A percentile compares a stretch with the other conserved stretches of the same genome.
Conservation (phyloP, 2,888 invertebrate species). For the Trichopria drosophilae region DNA sequence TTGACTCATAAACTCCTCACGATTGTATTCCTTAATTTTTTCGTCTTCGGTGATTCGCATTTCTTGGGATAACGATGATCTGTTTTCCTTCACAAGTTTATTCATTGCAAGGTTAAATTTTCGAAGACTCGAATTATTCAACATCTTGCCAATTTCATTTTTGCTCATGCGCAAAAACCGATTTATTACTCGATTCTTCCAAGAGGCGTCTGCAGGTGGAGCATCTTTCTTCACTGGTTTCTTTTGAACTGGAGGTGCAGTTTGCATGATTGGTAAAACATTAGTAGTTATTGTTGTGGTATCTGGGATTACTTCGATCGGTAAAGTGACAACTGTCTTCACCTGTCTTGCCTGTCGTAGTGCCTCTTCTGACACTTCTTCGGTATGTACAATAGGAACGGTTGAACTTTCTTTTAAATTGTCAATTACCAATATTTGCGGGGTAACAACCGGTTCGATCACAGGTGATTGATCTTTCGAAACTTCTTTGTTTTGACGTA, state of each 20-base stretch:
- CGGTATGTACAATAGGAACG: too few species aligned
- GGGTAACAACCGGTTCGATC: too few species aligned
- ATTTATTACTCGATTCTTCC: slow-evolving; percentile 53
- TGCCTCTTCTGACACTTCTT: slow-evolving; percentile 7
- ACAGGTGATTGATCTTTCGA: too few species aligned
- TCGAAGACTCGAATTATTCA: slow-evolving; percentile 52
- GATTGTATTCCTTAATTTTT: slow-evolving; percentile 47
- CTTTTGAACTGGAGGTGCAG: neutral
- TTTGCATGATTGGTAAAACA: slow-evolving; percentile 13
- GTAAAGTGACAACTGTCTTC: neutral
- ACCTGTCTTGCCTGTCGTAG: neutral
- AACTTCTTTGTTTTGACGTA: too few species aligned
- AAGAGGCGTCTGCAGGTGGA: slow-evolving; percentile 39
- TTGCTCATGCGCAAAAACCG: slow-evolving; percentile 55
- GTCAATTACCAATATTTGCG: too few species aligned
- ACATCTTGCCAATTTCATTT: slow-evolving; percentile 55
- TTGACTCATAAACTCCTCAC: slow-evolving; percentile 54
- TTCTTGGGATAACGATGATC: slow-evolving; percentile 46
- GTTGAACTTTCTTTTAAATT: too few species aligned
- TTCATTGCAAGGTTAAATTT: slow-evolving; percentile 56
- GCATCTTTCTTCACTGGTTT: slow-evolving; percentile 22
- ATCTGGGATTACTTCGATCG: slow-evolving; percentile 17
- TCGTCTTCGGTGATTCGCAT: slow-evolving; percentile 52
- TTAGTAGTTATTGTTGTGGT: slow-evolving; percentile 12
- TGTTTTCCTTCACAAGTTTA: slow-evolving; percentile 51